Conservation (phyloP, 2,113 vertebrate species). For the Balaenoptera acutorostrata region DNA sequence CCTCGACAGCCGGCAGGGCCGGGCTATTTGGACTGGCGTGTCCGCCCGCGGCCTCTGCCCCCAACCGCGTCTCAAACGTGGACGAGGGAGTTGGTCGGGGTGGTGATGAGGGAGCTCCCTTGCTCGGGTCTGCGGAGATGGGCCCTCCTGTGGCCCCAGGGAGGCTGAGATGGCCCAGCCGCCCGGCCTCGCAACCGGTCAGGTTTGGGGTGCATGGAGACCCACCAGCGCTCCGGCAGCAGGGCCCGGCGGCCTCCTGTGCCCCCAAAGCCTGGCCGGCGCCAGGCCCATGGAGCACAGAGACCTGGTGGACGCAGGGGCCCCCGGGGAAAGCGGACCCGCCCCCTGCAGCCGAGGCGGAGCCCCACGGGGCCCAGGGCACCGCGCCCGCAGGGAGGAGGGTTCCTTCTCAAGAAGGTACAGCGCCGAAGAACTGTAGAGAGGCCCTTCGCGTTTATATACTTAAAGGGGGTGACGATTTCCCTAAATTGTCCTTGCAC, state of each 20-base stretch:
- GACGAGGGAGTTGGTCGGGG: accelerated
- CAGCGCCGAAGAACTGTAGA: too few relatives aligned
- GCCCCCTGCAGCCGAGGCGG: background rate
- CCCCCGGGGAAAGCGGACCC: background rate
- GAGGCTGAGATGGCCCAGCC: background rate
- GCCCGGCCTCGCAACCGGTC: background rate
- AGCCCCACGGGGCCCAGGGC: background rate
- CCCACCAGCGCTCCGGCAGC: background rate
- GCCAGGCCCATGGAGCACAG: accelerated
- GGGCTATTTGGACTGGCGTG: too few relatives aligned
- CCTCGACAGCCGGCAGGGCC: accelerated
- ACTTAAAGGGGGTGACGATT: background rate
- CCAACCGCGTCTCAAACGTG: accelerated
- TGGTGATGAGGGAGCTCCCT: too few relatives aligned
- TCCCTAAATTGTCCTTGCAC: background rate
- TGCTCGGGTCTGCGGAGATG: too few relatives aligned
- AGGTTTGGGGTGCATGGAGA: accelerated
- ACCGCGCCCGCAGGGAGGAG: background rate
- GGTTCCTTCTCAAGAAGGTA: too few relatives aligned
- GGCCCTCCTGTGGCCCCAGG: too few relatives aligned
- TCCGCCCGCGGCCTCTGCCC: background rate
- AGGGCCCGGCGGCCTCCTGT: background rate
- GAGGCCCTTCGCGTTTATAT: background rate
- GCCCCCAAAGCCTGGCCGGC: background rate
- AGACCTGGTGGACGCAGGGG: background rate